Conservation (phyloP, 2,888 invertebrate genomes). For the Chouioia cunea region DNA sequence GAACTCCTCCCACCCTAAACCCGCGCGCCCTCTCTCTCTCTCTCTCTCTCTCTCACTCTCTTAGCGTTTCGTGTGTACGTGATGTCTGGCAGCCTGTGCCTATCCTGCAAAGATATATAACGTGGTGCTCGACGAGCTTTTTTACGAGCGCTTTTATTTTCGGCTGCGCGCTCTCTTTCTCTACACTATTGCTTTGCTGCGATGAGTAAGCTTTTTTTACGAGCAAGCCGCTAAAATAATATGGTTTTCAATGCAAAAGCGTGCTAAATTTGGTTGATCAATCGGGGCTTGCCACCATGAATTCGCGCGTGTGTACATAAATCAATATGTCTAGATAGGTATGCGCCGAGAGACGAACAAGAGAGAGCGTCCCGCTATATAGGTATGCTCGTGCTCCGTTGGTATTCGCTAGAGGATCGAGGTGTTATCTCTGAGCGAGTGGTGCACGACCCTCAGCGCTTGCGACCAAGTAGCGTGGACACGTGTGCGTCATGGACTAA, state of each 20-base stretch:
- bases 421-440: neutral
- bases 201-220: neutral
- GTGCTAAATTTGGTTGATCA: neutral
- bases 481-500: conserved; percentile 26
- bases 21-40: too few relatives aligned
- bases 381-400: neutral
- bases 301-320: too few relatives aligned
- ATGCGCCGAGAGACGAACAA: too few relatives aligned
- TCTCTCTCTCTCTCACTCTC: too few relatives aligned
- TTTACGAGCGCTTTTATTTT: neutral
- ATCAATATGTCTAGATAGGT: too few relatives aligned
- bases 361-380: too few relatives aligned
- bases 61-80: too few relatives aligned
- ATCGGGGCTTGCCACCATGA: too few relatives aligned
- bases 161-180: neutral
- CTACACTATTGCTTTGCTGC: neutral
- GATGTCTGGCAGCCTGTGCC: too few relatives aligned
- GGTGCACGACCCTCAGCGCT: neutral
- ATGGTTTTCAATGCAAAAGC: neutral
- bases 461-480: conserved; percentile 3
- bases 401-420: conserved; percentile 26
- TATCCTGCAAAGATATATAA: neutral
- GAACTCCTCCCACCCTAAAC: too few relatives aligned
- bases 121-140: neutral
- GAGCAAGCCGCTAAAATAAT: neutral